A percentile compares a stretch with the other conserved stretches of the same genome.
Evolutionary conservation across 2,113 vertebrate genomes (phyloP).

Genomic region (Eptatretus burgeri): DNA sequence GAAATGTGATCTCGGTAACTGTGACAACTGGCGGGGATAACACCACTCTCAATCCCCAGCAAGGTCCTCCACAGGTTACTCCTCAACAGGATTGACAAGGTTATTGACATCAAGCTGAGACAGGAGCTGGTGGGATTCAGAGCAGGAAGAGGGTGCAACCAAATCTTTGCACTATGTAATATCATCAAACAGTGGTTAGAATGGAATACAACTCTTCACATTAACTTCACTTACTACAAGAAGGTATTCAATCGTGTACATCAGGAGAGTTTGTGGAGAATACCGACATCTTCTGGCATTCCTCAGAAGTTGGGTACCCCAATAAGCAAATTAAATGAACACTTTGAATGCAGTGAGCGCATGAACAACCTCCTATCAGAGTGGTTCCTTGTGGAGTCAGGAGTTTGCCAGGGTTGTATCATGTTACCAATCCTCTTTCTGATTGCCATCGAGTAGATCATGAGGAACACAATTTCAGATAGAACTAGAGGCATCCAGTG

Average conservation of each 20-base stretch:
- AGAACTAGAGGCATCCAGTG: background rate
- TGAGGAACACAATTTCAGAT: background rate
- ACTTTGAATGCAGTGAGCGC: background rate
- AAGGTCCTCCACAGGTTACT: background rate
- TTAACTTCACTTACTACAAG: background rate
- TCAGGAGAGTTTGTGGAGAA: background rate
- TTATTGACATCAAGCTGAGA: background rate
- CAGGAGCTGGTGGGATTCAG: background rate
- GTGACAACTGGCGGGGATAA: background rate
- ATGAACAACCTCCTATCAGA: background rate
- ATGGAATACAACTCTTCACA: background rate
- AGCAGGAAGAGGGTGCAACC: background rate
- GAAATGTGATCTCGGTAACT: background rate
- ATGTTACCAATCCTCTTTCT: background rate
- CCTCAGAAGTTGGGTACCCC: background rate
- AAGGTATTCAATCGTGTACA: background rate
- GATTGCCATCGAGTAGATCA: background rate
- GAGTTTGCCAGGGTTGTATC: background rate
- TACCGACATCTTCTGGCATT: background rate
- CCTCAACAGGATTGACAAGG: constrained; percentile 2
- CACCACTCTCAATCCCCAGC: background rate
- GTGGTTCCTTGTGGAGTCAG: background rate
- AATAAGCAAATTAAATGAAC: background rate
- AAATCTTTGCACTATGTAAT: background rate
- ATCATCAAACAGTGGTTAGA: background rate